Evolutionary conservation across 2,113 vertebrate genomes (phyloP), one percentile per base, ranked within the genome.

Genomic region (Thermophis baileyi): DNA sequence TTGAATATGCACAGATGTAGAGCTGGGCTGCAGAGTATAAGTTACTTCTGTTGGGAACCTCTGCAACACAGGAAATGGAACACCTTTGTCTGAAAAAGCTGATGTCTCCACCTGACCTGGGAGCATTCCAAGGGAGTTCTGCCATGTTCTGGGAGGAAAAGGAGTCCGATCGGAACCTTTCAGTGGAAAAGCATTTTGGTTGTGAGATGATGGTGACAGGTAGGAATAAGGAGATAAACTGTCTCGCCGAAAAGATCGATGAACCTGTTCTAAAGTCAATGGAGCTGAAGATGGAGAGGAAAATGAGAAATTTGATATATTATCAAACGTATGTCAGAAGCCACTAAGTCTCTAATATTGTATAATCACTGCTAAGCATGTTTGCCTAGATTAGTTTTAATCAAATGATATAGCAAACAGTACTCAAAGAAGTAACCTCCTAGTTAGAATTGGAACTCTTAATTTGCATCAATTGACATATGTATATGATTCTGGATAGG

Each of bases 111-210:
- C 92, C n/a, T 96, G 94, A 57, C 96, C 96, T 95, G 97, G 96
- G 24, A 96, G 93, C 95, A 97, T 94, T 93, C 96, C 97, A 89
- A 96, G 95, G 55, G 97, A 96, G 92, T 94, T 95, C 92, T 96
- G 96, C 97, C 97, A 97, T 50, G 96, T 95, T 50, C 91, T 95
- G 35, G 97, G 95, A 94, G 98, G 97, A 50, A 97, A 91, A 7
- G 97, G 97, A 94, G 97, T 97, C 94, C 92, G 94, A 92, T 96
- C 96, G 93, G 97, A 96, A 85, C 94, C 89, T 57, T 95, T 96
- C 87, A 95, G 55, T 3, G 94, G 93, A 88, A 96, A 97, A 63
- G 93, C 89, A 94, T 85, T 93, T 89, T 95, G 87, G 94, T 93
- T 96, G 91, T 97, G 97, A 89, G 96, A 93, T 81, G 96, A 95